phyloP scores from a whole-genome alignment of 2,113 vertebrate species.

The Dendrocopos noguchii region DNA sequence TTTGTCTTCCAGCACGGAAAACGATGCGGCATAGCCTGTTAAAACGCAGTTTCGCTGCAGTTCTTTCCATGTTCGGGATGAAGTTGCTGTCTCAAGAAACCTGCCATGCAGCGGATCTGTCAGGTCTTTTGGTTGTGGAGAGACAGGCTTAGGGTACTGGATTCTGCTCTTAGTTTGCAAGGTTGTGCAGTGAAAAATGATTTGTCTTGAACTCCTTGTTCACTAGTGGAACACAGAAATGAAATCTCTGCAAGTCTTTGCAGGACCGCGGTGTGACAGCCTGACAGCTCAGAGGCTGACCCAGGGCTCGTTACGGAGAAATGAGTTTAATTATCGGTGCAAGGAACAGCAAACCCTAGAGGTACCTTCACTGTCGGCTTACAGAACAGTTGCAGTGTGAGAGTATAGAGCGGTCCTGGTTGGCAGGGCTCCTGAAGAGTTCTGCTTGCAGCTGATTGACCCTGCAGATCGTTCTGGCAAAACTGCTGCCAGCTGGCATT shows the following conservation, averaged over 20 bases:
- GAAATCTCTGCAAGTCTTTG: neutral
- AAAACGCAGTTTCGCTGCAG: neutral
- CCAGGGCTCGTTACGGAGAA: neutral
- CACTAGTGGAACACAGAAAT: neutral
- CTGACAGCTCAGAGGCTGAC: neutral
- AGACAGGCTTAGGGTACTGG: neutral
- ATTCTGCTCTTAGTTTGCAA: neutral
- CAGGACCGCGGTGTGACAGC: neutral
- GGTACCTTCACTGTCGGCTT: neutral
- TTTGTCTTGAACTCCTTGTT: neutral
- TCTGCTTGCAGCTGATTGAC: neutral
- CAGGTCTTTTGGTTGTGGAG: neutral
- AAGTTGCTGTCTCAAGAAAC: neutral
- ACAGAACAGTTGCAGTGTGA: neutral
- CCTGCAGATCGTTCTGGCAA: neutral
- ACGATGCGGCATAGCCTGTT: neutral
- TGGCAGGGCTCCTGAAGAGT: neutral
- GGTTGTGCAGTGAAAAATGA: neutral
- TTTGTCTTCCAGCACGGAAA: neutral
- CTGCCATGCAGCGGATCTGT: neutral
- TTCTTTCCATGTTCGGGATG: neutral
- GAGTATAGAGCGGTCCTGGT: rapidly evolving
- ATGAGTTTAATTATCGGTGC: rapidly evolving
- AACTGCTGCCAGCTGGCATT: neutral
- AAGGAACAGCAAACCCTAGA: neutral